These are phyloP conservation scores for Chinchilla lanigera DNA, from an alignment of 2,113 vertebrate species.

Conservation along the genomic window DNA sequence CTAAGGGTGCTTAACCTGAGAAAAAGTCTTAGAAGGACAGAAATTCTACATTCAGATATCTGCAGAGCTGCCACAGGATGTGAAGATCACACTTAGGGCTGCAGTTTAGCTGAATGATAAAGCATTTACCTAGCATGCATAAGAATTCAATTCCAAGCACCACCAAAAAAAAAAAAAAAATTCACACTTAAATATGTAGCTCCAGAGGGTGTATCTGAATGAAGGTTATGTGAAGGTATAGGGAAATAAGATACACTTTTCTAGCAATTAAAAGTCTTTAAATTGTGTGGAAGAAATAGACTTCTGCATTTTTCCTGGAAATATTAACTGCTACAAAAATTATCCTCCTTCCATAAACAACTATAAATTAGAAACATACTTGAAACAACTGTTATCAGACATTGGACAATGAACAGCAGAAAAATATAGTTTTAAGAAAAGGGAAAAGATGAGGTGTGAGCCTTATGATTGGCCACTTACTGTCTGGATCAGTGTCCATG, in stretches of 20 bases:
- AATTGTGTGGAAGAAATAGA: neutral
- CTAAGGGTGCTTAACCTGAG: neutral
- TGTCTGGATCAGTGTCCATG: neutral
- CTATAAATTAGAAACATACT: constrained; percentile 10
- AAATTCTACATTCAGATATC: neutral
- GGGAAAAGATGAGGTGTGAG: neutral
- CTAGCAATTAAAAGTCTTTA: neutral
- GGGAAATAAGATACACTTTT: neutral
- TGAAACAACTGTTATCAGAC: neutral
- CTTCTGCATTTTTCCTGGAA: constrained; percentile 13
- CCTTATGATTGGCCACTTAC: neutral
- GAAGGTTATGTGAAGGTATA: neutral
- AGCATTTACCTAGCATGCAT: neutral
- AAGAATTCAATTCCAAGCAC: neutral
- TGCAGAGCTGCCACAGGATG: neutral
- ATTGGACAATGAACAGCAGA: neutral
- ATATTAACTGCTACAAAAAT: constrained; percentile 18
- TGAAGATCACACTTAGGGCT: neutral
- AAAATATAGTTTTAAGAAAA: neutral
- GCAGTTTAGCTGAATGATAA: neutral
- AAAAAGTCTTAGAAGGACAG: neutral
- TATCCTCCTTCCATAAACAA: neutral
- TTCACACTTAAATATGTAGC: neutral
- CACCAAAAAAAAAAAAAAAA: neutral
- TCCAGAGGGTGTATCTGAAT: neutral